Conservation (phyloP, 2,797 vertebrate genomes). For the Novumbra hubbsi region DNA sequence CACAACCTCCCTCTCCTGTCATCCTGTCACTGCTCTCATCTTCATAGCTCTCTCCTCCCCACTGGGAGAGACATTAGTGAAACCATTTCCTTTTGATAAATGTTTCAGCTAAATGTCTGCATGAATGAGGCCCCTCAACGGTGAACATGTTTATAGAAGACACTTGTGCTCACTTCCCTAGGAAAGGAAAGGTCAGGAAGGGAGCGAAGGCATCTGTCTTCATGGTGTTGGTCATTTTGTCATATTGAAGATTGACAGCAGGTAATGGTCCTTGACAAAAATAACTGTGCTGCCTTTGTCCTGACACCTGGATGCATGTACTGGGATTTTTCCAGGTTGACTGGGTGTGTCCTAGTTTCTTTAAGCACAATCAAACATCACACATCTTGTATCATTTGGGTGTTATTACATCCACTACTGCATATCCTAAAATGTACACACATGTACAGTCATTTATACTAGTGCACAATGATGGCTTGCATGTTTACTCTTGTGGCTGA, state of each 20-base stretch:
- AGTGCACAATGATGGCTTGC: neutral
- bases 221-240: neutral
- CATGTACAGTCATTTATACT: neutral
- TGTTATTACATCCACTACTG: neutral
- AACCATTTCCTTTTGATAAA: constrained; percentile 15
- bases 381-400: neutral
- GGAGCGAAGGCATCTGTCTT: too few species aligned
- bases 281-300: neutral
- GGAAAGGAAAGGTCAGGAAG: neutral
- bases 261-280: neutral
- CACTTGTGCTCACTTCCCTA: neutral
- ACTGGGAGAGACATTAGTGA: constrained; percentile 4
- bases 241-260: neutral
- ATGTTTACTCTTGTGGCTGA: neutral
- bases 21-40: constrained; percentile 2
- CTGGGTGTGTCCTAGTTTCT: neutral
- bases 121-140: neutral
- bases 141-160: neutral
- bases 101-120: constrained; percentile 15
- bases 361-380: neutral
- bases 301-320: neutral
- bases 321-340: neutral
- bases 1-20: constrained; percentile 3
- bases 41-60: neutral
- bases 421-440: neutral